Base-by-base conservation (phyloP, 2,797 vertebrate species). In the Dendrocincla tyrannina region DNA sequence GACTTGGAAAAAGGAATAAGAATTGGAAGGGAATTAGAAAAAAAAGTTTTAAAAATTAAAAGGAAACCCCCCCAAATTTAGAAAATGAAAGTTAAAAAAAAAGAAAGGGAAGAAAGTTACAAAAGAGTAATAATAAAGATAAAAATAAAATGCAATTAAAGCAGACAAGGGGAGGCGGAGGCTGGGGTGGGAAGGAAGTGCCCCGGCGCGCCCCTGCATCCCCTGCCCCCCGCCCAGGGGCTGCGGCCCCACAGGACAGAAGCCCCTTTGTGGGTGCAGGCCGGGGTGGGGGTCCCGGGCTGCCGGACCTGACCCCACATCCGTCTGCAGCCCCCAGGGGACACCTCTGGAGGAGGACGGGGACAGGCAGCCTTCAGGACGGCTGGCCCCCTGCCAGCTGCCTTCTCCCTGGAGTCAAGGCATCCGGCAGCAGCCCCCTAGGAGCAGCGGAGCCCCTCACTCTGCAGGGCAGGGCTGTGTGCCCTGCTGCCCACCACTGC, bases 161-260 rank as follows among this genome's bases (percentile, higher is more conserved):
- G 42, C 32, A 80, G 84, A 77, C 74, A 50, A 81, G 91, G 22
- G 69, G 66, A 39, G 79, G 85, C 1, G 30, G 91, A 53, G 80
- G 76, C 80, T 56, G 70, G 80, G 37, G 88, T 67, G 66, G 93
- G 91, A 92, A 91, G 94, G 91, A 90, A 92, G 66, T n/a, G 74
- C 10, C 66, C 74, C 1, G 30, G 32, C 23, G 3, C 5, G 7
- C 73, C 85, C 72, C 62, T 3, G 41, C 42, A 17, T 59, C 23
- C 69, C 56, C 67, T 39, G 55, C 81, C 78, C 49, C 37, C 70
- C 0, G 7, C 78, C 44, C 55, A 3, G 59, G 68, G 53, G 74
- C 79, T 76, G 78, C 11, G 7, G 41, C 68, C 73, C 74, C 4
- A 10, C 28, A 25, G 80, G 73, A 93, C 93, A 93, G 91, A 89